phyloP scores from a whole-genome alignment of 2,888 invertebrate genomes.

The Eilema caniola region DNA sequence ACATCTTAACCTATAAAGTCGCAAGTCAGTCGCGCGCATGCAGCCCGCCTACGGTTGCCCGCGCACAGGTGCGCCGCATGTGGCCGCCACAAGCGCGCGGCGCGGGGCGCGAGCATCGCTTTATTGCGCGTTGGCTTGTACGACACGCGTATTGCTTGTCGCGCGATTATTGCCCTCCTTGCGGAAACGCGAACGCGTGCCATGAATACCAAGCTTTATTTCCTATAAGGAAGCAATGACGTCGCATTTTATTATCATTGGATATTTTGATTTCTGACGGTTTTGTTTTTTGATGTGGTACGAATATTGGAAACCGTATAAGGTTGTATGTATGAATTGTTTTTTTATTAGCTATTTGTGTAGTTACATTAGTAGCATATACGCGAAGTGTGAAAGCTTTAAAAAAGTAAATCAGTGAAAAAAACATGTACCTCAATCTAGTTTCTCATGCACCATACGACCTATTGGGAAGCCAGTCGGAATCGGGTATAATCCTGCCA shows the following conservation, averaged over 20 bases:
- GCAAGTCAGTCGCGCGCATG: not conserved
- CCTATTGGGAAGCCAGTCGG: too few relatives aligned
- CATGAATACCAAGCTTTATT: constrained; percentile 54
- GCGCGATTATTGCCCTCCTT: constrained; percentile 50
- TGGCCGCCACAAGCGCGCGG: constrained; percentile 54
- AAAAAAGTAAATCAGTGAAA: too few relatives aligned
- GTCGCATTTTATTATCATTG: constrained; percentile 42
- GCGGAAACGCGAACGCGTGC: constrained; percentile 48
- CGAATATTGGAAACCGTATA: not conserved
- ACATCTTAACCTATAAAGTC: not conserved
- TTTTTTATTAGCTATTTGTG: too few relatives aligned
- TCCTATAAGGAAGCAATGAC: constrained; percentile 44
- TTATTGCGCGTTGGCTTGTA: constrained; percentile 57
- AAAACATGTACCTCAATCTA: too few relatives aligned
- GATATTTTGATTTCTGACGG: constrained; percentile 25
- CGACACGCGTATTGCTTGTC: constrained; percentile 54
- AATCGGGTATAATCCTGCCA: too few relatives aligned
- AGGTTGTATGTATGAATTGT: not conserved
- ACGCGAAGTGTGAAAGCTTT: too few relatives aligned
- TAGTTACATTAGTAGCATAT: too few relatives aligned
- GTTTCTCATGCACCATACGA: too few relatives aligned
- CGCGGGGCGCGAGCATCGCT: constrained; percentile 52
- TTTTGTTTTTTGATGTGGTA: constrained; percentile 25
- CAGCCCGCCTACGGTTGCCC: constrained; percentile 44
- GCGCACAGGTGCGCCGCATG: constrained; percentile 57